These are phyloP conservation scores for Galeopsomyia nigrocyanea DNA, from an alignment of 2,888 invertebrate genomes.

Conservation along the genomic window DNA sequence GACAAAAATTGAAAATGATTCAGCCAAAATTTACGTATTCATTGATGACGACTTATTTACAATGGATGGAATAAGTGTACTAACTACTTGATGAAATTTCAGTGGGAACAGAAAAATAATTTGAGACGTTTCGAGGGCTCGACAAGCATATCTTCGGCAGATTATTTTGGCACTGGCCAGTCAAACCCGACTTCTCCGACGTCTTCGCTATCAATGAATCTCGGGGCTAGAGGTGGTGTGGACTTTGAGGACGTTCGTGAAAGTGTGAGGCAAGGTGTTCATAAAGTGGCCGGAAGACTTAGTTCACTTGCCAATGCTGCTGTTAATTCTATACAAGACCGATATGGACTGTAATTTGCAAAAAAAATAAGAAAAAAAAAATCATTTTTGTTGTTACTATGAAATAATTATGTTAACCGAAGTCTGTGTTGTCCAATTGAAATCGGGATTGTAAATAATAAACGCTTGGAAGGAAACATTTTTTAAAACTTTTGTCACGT, in stretches of 20 bases:
- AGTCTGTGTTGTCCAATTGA: conserved; percentile 48
- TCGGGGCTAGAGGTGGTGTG: conserved; percentile 59
- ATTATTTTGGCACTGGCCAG: conserved; percentile 85
- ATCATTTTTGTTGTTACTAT: conserved; percentile 40
- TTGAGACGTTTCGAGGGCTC: conserved; percentile 91
- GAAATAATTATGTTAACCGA: conserved; percentile 17
- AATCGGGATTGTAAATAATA: conserved; percentile 50
- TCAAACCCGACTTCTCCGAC: conserved; percentile 61
- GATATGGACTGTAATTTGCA: conserved; percentile 63
- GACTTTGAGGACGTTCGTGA: conserved; percentile 98
- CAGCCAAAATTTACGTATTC: too few relatives aligned
- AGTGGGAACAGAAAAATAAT: conserved; percentile 73
- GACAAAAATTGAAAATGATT: too few relatives aligned
- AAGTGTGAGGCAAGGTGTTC: conserved; percentile 96
- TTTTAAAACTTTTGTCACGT: conserved; percentile 34
- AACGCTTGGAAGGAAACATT: conserved; percentile 41
- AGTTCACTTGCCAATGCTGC: conserved; percentile 95
- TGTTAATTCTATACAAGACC: conserved; percentile 90
- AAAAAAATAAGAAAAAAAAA: conserved; percentile 14
- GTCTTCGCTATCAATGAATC: conserved; percentile 61
- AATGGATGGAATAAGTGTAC: too few relatives aligned
- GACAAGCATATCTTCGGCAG: conserved; percentile 94
- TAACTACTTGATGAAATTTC: conserved; percentile 43
- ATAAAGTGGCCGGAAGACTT: conserved; percentile 96
- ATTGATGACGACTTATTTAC: too few relatives aligned